phyloP scores from a whole-genome alignment of 2,113 vertebrate genomes.

The Rousettus leschenaultii region DNA sequence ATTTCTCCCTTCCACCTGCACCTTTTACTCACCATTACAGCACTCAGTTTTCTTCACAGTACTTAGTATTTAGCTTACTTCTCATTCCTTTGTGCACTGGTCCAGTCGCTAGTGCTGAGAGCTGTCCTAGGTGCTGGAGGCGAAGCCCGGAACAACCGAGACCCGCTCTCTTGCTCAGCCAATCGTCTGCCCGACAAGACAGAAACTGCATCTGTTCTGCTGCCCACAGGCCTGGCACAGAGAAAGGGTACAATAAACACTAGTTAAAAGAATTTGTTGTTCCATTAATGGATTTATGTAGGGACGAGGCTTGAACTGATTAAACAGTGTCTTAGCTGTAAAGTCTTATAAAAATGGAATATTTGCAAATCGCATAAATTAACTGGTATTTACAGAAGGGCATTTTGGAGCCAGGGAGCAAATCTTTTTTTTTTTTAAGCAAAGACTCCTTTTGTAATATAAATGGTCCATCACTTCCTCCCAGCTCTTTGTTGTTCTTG shows the following conservation, averaged over 20 bases:
- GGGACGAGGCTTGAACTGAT: constrained; percentile 31
- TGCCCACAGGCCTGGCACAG: neutral
- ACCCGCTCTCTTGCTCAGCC: neutral
- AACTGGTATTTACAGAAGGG: neutral
- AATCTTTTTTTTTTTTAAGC: neutral
- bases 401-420: constrained; percentile 17
- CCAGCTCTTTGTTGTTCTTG: constrained; percentile 15
- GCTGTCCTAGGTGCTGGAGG: constrained; percentile 36
- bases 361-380: constrained; percentile 60
- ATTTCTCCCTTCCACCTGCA: no score
- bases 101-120: accelerated
- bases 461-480: constrained; percentile 24
- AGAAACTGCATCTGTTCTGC: neutral
- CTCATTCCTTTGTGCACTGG: no score
- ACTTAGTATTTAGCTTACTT: neutral
- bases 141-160: neutral
- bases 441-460: constrained; percentile 65
- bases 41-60: neutral
- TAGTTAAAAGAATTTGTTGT: constrained; percentile 10
- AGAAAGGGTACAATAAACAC: neutral
- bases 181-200: no score
- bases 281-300: neutral
- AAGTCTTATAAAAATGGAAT: constrained; percentile 34
- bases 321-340: constrained; percentile 38
- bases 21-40: neutral